Percentiles rank a stretch among this genome's conserved stretches.
Conservation (phyloP, 2,113 vertebrate species). For the Coturnix japonica region DNA sequence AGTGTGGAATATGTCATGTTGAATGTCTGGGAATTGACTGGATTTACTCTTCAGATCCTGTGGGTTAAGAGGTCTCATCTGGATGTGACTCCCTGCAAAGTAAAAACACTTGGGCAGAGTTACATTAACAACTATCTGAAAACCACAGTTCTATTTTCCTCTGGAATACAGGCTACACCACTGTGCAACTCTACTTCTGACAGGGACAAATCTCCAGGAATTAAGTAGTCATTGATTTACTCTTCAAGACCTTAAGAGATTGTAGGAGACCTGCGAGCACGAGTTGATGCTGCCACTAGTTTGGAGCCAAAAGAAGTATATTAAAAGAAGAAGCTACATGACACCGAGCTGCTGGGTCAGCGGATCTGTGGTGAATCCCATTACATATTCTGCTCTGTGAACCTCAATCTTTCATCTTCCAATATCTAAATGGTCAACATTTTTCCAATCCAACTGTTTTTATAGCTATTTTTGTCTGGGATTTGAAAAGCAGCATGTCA, state of each 20-base stretch:
- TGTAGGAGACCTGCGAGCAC: neutral
- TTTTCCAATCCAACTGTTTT: neutral
- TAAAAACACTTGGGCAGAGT: neutral
- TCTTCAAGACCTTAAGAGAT: neutral
- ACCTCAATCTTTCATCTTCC: neutral
- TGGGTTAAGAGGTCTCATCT: neutral
- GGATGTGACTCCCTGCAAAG: neutral
- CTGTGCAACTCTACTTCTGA: neutral
- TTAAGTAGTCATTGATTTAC: neutral
- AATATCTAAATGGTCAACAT: neutral
- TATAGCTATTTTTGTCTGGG: neutral
- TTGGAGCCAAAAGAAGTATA: neutral
- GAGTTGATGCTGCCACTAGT: neutral
- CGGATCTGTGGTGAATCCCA: neutral
- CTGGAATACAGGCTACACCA: neutral
- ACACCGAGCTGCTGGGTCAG: neutral
- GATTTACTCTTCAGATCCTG: neutral
- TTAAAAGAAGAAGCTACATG: neutral
- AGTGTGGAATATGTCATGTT: neutral
- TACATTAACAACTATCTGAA: neutral
- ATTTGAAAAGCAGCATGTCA: neutral
- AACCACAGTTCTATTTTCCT: neutral
- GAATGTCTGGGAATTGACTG: neutral
- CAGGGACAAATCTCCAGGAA: neutral
- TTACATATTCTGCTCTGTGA: fast-evolving